Base-by-base conservation (phyloP, 2,888 invertebrate genomes). In the Schizotus pectinicornis region DNA sequence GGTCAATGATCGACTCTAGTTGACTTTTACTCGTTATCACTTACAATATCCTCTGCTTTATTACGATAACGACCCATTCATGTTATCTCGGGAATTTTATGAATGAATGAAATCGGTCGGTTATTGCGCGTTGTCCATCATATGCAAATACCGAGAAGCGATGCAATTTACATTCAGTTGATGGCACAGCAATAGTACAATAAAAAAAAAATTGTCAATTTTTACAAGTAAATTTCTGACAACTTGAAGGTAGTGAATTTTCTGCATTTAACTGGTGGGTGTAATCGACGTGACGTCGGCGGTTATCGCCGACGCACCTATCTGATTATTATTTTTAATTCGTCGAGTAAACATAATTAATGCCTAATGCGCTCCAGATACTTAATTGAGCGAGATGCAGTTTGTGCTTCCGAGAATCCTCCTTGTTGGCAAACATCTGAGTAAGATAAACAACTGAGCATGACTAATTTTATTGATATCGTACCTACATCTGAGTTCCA, bases 1-100 rank as follows among this genome's bases (percentile, higher is more conserved):
- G 68, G 71, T 71, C 71, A 71, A 70, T 67, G 71, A 71, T 70
- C 71, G 70, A 69, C 67, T 69, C 58, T 56, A 51, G 51, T 61
- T 69, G 65, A 65, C 67, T 65, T 65, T 63, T 61, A 52, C 58
- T 49, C 56, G 59, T 62, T 62, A 49, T 63, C 63, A 60, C 56
- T 57, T 63, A 55, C 51, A 54, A 61, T 66, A 63, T 65, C 63
- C 64, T 64, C 59, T 59, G 48, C 57, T 47, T 59, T 62, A 46
- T 53, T 56, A 32, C 12, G 55, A 56, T 56, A 56, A 56, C 55
- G 41, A 48, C 31, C 51, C 56, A 56, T 56, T 51, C 56, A 56
- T 56, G 12, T 48, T 30, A 41, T 54, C 35, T 7, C 12, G 13
- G 32, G 11, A 13, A 9, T 31, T 53, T 54, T 34, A 56, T 56